Evolutionary conservation across 2,888 invertebrate genomes (phyloP).

Genomic region (Acanthococcus lagerstroemiae): DNA sequence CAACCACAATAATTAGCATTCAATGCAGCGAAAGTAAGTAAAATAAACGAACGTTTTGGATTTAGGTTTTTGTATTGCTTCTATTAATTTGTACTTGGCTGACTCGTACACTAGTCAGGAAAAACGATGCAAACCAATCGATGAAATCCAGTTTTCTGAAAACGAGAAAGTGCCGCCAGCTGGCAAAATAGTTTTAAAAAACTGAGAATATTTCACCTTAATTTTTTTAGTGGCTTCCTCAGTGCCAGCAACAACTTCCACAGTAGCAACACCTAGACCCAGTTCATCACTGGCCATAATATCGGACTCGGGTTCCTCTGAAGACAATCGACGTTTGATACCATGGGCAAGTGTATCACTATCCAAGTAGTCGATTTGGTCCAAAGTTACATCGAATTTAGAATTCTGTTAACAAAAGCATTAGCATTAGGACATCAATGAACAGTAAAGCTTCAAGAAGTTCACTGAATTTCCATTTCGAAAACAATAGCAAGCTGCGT

Average conservation of each 20-base stretch:
- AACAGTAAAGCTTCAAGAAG: not conserved
- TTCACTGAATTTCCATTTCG: too few relatives aligned
- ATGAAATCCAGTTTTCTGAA: too few relatives aligned
- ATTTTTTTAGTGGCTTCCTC: slow-evolving; percentile 38
- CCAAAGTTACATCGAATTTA: not conserved
- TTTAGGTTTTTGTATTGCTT: too few relatives aligned
- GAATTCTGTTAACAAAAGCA: not conserved
- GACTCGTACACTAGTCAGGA: too few relatives aligned
- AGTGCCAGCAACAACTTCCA: slow-evolving; percentile 42
- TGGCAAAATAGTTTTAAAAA: too few relatives aligned
- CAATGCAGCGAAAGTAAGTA: too few relatives aligned
- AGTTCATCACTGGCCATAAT: slow-evolving; percentile 41
- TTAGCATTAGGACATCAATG: not conserved
- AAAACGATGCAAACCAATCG: too few relatives aligned
- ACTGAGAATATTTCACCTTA: slow-evolving; percentile 1
- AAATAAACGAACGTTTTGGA: too few relatives aligned
- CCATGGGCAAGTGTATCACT: slow-evolving; percentile 17
- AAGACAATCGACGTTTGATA: slow-evolving; percentile 9
- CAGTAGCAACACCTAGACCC: slow-evolving; percentile 42
- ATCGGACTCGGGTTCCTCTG: slow-evolving; percentile 36
- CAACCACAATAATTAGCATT: too few relatives aligned
- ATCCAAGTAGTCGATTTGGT: slow-evolving; percentile 12
- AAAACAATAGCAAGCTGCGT: too few relatives aligned
- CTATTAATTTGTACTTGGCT: too few relatives aligned
- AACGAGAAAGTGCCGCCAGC: too few relatives aligned